Conservation (phyloP, 2,888 invertebrate genomes). For the Digitonthophagus gazella region DNA sequence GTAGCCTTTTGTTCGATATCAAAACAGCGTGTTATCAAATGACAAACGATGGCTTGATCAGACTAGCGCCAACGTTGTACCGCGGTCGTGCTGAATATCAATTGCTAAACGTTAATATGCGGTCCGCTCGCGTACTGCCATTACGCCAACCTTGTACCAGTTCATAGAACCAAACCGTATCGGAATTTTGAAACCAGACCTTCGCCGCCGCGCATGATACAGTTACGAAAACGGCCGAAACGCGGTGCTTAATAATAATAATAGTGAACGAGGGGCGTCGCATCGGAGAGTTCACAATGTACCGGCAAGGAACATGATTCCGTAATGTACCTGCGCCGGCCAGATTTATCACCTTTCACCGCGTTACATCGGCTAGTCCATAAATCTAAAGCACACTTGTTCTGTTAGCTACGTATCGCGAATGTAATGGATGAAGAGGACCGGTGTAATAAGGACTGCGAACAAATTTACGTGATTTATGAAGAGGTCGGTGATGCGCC, state of each 20-base stretch:
- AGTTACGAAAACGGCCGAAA: not conserved
- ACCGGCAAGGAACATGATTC: constrained; percentile 5
- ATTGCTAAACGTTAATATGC: constrained; percentile 26
- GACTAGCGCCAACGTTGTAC: constrained; percentile 38
- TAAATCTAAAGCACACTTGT: constrained; percentile 27
- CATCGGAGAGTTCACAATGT: constrained; percentile 2
- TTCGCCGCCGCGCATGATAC: constrained; percentile 14
- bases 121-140: constrained; percentile 6
- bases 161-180: constrained; percentile 29
- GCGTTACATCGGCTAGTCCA: constrained; percentile 17
- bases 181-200: constrained; percentile 26
- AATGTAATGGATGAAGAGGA: constrained; percentile 21
- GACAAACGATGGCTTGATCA: constrained; percentile 39
- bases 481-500: not conserved
- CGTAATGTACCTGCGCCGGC: constrained; percentile 10
- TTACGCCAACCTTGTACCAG: constrained; percentile 28
- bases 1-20: constrained; percentile 38
- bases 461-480: constrained; percentile 14
- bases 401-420: constrained; percentile 24
- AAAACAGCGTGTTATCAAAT: constrained; percentile 38
- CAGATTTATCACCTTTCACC: constrained; percentile 25
- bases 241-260: not conserved
- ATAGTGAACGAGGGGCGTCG: not conserved
- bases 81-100: constrained; percentile 41
- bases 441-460: constrained; percentile 15